A percentile compares a stretch with the other conserved stretches of the same genome.
phyloP scores from a whole-genome alignment of 1,140 invertebrate species.

The Brachionus plicatilis region DNA sequence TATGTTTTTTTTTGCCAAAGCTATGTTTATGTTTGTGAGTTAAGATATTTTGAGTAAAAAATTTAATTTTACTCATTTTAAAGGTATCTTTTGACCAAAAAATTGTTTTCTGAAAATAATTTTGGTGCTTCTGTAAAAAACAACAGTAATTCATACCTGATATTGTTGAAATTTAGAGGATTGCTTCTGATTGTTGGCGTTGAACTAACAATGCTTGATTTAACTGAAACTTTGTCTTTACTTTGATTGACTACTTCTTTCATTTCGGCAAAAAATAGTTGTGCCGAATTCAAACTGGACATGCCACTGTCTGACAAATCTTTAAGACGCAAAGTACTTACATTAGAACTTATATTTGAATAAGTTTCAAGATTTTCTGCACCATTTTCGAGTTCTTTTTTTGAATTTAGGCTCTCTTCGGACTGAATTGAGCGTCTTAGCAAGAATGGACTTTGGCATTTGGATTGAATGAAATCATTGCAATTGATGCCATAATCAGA shows the following conservation, averaged over 20 bases:
- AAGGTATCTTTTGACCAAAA: too few relatives aligned
- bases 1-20: too few relatives aligned
- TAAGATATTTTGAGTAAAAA: too few relatives aligned
- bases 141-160: not conserved
- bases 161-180: not conserved
- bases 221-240: not conserved
- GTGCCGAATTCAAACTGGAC: conserved; percentile 31
- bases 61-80: too few relatives aligned
- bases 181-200: not conserved
- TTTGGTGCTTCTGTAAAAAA: not conserved
- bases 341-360: conserved; percentile 6
- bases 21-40: too few relatives aligned
- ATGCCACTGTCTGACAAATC: not conserved
- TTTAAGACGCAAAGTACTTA: not conserved
- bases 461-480: not conserved
- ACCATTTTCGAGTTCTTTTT: not conserved
- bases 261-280: not conserved
- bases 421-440: not conserved
- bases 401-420: not conserved
- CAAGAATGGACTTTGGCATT: conserved; percentile 1
- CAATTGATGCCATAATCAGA: not conserved
- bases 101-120: too few relatives aligned
- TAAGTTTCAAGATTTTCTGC: not conserved
- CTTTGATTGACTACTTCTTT: not conserved
- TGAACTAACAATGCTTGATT: not conserved